Evolutionary conservation across 2,113 vertebrate species (phyloP), one percentile per base, ranked within the genome.

Genomic region (Aegotheles bennettii): DNA sequence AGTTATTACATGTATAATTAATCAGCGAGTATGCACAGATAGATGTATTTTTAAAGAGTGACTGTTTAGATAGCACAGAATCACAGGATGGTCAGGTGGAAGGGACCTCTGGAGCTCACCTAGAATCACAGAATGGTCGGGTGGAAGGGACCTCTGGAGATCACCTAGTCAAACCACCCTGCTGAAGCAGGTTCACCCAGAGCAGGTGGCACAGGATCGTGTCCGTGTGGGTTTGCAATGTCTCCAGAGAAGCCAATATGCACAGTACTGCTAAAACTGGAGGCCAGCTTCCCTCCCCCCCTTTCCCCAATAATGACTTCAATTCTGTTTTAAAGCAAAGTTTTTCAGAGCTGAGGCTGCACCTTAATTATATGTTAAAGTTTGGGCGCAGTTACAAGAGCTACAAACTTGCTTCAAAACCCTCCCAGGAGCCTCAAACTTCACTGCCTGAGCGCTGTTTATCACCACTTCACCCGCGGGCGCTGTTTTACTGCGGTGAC

Each of bases 391-490:
- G 59, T 48, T 42, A 17, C 24, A n/a, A 78, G 61, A 65, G 23
- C 33, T 64, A 36, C 10, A 6, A 42, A 43, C 33, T 75, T 42
- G 40, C 29, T 78, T 83, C 28, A 25, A 13, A 84, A 8, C 48
- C 16, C 63, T 40, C 38, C 53, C 15, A 17, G 23, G 67, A 35
- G 29, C 16, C 51, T 73, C 43, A 8, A 8, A 3, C 24, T 18
- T 28, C 7, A 1, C 48, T 4, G n/a, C 21, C 33, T 31, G 6
- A 14, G 26, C 1, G 0, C 48, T 9, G 26, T 50, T 25, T 59
- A 18, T 6, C 2, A 0, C 43, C 48, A 4, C 16, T 9, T 36
- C 36, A 3, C 25, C 33, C 25, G 47, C 21, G 1, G 2, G 33
- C 35, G 6, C 35, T 6, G 18, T 24, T 28, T 9, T 26, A 17